Base-by-base conservation (phyloP, 1,140 invertebrate species). In the Eumaeus atala region DNA sequence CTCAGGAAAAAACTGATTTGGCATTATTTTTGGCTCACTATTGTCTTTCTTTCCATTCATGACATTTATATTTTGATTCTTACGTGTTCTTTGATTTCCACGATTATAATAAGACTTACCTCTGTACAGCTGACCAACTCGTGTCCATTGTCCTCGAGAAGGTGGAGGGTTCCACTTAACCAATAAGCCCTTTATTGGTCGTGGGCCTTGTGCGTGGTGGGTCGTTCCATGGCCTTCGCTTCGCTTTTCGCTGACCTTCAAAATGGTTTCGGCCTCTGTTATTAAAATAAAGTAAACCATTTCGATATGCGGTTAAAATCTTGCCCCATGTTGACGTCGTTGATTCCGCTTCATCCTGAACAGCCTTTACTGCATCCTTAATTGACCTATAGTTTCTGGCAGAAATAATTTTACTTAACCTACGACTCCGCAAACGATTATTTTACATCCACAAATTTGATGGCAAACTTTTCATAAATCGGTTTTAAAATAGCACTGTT, bases 361-460 rank as follows among this genome's bases (percentile, higher is more conserved):
- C 59, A 0, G 17, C 59, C 11, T 49, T 36, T n/a, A 57, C 42
- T 10, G 60, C 51, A 28, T 58, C 52, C 17, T 62, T 58, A 9
- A 58, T 37, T 21, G 55, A 51, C 0, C 3, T 37, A 11, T 40
- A 58, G 7, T 51, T 51, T 4, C 55, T 38, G 0, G 59, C 55
- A 6, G 59, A n/a, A 18, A 62, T 54, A 12, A 62, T 58, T 0
- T 55, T 62, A 37, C 59, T 51, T 1, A 62, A 9, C 14, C 38
- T 14, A 1, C 44, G 44, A 51, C 51, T 56, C 12, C 54, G 50
- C 28, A 61, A 54, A 0, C 59, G n/a, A n/a, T n/a, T n/a, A n/a
- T n/a, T n/a, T n/a, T n/a, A n/a, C 59, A 16, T 62, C 48, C 0
- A 55, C 35, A 38, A 62, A 58, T 42, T 48, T 55, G n/a, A 62